Base-by-base conservation (phyloP, 2,113 vertebrate genomes). In the Petrocephalus zakoni region DNA sequence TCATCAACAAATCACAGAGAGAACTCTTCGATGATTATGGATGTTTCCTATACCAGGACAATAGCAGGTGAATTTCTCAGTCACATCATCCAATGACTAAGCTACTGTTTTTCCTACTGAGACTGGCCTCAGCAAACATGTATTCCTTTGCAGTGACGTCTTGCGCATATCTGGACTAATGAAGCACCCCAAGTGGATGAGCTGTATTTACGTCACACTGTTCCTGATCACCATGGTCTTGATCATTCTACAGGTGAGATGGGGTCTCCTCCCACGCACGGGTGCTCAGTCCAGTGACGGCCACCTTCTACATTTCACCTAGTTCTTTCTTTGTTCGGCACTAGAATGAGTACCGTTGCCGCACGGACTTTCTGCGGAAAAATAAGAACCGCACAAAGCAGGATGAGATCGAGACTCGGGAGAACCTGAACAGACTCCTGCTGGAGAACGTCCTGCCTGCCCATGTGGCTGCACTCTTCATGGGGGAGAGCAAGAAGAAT, bases 371-470 rank as follows among this genome's bases (percentile, higher is more conserved):
- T 90, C 91, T 99, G 85, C 96, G 97, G 92, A 99, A 99, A 93
- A 97, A 97, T 89, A 99, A 99, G 93, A 99, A 99, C 93, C 97
- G 95, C 92, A 97, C 97, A 17, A 97, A 99, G 55, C 97, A 97
- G 0, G 98, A 99, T 6, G 97, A 99, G 90, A 98, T 99, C 51
- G 98, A 99, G 93, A 99, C 98, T 0, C 96, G 98, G 94, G 98
- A 99, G 94, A 99, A 99, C 0, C 96, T 99, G 87, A 99, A 99
- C 92, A 97, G 98, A 42, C 96, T 99, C 8, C 94, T 99, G 86
- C 93, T 99, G 93, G 98, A 99, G 92, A 99, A 99, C 0, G 98
- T 99, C 1, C 96, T 99, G 90, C 98, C 98, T 0, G 98, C 97
- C 5, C 98, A 99, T 0, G 98, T 99, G 72, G 98, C 98, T 0